Evolutionary conservation across 2,797 vertebrate genomes (phyloP).

Genomic region (Alcedo quadribrachys): DNA sequence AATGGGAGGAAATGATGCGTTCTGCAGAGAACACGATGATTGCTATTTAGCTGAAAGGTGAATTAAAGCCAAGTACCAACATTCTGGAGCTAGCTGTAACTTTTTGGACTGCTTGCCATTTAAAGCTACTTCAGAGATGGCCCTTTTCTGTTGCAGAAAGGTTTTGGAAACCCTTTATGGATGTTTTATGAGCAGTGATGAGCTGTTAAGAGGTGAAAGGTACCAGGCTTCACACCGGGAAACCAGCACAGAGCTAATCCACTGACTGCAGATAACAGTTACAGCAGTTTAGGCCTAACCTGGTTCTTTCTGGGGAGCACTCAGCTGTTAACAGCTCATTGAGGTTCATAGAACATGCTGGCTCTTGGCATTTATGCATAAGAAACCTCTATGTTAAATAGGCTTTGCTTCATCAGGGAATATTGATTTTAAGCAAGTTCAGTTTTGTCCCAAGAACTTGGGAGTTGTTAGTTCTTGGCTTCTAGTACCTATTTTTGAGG

Average conservation of each 20-base stretch:
- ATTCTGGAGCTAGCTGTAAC: background rate
- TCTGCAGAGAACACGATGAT: rapidly evolving
- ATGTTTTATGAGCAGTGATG: background rate
- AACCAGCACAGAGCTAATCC: background rate
- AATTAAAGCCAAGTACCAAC: background rate
- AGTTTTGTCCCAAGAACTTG: background rate
- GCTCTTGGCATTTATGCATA: background rate
- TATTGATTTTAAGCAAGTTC: background rate
- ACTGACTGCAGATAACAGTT: background rate
- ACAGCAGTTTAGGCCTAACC: background rate
- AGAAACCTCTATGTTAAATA: background rate
- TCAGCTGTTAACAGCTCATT: background rate
- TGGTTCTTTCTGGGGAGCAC: background rate
- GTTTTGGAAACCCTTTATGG: background rate
- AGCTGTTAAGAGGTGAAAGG: background rate
- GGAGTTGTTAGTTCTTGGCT: background rate
- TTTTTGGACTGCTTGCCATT: background rate
- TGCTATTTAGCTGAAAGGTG: background rate
- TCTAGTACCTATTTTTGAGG: background rate
- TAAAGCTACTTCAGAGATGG: background rate
- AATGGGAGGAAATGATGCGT: background rate
- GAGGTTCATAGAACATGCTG: rapidly evolving
- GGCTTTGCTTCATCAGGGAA: background rate
- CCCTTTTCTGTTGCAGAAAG: background rate
- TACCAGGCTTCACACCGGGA: background rate